Evolutionary conservation across 2,113 vertebrate genomes (phyloP).

Genomic region (Albula glossodonta): DNA sequence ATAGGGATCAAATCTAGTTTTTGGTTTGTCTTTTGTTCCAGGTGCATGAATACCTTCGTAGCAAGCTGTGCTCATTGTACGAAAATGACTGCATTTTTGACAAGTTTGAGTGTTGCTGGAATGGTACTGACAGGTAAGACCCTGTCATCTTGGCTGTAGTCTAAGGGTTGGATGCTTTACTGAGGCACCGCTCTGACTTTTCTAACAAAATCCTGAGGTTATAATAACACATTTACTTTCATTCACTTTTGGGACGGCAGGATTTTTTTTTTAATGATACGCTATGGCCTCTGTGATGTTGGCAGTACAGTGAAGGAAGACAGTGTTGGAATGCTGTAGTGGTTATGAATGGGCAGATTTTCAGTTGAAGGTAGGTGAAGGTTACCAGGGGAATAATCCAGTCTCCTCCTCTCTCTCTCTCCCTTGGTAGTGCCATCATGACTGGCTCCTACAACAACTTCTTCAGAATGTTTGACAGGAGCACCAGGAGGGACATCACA

Average conservation of each 20-base stretch:
- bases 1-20: neutral
- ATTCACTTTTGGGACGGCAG: neutral
- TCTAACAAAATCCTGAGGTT: neutral
- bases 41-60: conserved; percentile 88
- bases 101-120: conserved; percentile 76
- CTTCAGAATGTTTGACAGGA: conserved; percentile 91
- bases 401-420: neutral
- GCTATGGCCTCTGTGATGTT: neutral
- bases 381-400: neutral
- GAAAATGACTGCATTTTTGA: conserved; percentile 81
- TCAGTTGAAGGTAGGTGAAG: neutral
- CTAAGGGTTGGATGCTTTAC: neutral
- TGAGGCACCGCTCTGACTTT: neutral
- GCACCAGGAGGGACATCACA: conserved; percentile 87
- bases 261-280: neutral
- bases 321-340: neutral
- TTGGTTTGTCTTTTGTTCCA: conserved; percentile 42
- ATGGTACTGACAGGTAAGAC: conserved; percentile 67
- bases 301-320: neutral
- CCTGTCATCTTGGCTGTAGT: neutral
- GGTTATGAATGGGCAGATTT: no score
- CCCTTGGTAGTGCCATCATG: conserved; percentile 67
- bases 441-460: conserved; percentile 76
- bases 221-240: neutral
- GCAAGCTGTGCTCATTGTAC: conserved; percentile 88